Percentiles rank a stretch among this genome's conserved stretches.
These are phyloP conservation scores for Halictus rubicundus DNA, from an alignment of 1,140 invertebrate genomes.

Conservation along the genomic window DNA sequence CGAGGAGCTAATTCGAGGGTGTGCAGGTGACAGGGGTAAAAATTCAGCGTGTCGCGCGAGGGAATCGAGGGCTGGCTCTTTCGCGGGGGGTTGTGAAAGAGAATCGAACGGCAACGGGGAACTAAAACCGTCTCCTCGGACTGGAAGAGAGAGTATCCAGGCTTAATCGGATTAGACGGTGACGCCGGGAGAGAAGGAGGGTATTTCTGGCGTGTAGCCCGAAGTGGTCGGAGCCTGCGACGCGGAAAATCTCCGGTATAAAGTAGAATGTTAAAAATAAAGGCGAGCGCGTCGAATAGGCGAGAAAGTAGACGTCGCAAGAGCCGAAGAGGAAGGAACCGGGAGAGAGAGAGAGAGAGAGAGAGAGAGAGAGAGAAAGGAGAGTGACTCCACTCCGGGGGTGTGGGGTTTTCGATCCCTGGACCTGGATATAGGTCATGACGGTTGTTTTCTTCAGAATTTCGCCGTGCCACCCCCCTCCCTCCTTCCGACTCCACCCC, in stretches of 20 bases:
- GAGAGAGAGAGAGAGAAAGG: no score
- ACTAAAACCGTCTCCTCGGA: background rate
- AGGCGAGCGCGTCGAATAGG: background rate
- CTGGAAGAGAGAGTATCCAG: background rate
- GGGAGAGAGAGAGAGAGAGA: no score
- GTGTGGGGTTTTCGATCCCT: conserved; percentile 13
- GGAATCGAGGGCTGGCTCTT: no score
- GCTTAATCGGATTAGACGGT: conserved; percentile 11
- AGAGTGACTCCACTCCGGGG: no score
- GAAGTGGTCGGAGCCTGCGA: background rate
- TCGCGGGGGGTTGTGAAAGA: background rate
- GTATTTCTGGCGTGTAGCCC: background rate
- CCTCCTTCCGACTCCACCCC: background rate
- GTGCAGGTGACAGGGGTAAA: no score
- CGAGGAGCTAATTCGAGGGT: no score
- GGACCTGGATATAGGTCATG: conserved; percentile 8
- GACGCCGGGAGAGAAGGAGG: background rate
- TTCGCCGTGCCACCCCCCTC: background rate
- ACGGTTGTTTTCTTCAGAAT: conserved; percentile 30
- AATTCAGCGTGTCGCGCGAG: no score
- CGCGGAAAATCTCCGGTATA: conserved; percentile 1
- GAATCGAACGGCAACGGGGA: background rate
- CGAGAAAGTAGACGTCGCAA: background rate
- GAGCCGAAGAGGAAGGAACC: background rate
- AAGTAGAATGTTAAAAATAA: background rate